Base-by-base conservation (phyloP, 1,140 invertebrate species). In the Brachionus paranguensis region DNA sequence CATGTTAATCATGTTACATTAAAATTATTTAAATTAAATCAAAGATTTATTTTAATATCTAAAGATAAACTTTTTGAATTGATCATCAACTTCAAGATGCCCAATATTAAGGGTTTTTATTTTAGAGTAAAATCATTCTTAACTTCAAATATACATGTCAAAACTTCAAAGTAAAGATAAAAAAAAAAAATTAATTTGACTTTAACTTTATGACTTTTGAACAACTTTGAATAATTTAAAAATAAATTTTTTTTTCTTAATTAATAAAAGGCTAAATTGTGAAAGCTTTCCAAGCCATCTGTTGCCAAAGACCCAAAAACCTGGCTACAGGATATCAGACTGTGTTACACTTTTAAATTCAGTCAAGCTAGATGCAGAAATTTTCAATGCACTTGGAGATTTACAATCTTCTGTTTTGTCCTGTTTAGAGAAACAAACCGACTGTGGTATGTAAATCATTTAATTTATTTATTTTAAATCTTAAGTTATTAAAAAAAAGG, bases 401-500 rank as follows among this genome's bases (percentile, higher is more conserved):
- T 89, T 95, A 12, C 94, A 95, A 87, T 94, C 94, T 89, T 94
- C 94, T 11, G 93, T 95, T 2, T 91, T 93, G 79, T 93, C 94
- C 0, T 92, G 93, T n/a, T 86, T 95, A 20, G 91, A 93, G 86
- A 90, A 90, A 7, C 85, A 86, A 68, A 87, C 88, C 50, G 88
- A 90, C 85, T 90, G 91, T 50, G 93, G 94, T 89, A 85, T 43
- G 27, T 37, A 37, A 37, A 37, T 37, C 33, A 37, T 7, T 29
- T 29, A 64, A 55, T 14, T 68, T 45, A 20, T 27, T 37, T n/a
- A n/a, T 20, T 79, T 72, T 55, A 10, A 78, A 3, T 29, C 27
- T 29, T 29, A 1, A 29, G 2, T 29, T 29, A 29, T 29, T 29
- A 29, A 29, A 29, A 29, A 29, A 29, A 29, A 29, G 3, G 27